Evolutionary conservation across 1,140 invertebrate genomes (phyloP).

Genomic region (Pseudomyrmex pallidus): DNA sequence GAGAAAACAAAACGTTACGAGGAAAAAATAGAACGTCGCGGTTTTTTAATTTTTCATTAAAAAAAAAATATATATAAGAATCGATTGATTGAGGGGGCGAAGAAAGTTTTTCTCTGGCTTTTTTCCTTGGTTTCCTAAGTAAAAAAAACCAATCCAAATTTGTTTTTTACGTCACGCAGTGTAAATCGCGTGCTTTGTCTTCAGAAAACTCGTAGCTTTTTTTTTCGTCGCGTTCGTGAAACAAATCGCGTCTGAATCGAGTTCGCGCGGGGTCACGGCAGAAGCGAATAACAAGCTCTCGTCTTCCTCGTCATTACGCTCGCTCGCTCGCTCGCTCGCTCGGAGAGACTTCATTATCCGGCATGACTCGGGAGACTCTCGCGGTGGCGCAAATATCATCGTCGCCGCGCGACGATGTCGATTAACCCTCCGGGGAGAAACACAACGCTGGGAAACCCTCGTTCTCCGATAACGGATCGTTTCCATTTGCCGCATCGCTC

Average conservation of each 20-base stretch:
- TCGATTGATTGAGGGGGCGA: no score
- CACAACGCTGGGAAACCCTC: background rate
- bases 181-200: background rate
- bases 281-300: slow-evolving; percentile 22
- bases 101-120: no score
- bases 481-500: background rate
- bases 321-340: slow-evolving; percentile 3
- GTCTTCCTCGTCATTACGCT: slow-evolving; percentile 24
- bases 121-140: background rate
- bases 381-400: slow-evolving; percentile 6
- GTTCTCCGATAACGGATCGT: background rate
- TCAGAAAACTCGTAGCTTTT: background rate
- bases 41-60: no score
- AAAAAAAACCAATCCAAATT: no score
- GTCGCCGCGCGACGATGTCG: background rate
- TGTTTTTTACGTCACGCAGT: background rate
- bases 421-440: background rate
- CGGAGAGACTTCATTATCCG: slow-evolving; percentile 36
- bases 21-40: no score
- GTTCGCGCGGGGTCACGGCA: slow-evolving; percentile 35
- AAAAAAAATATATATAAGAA: no score
- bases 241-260: background rate
- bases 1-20: background rate
- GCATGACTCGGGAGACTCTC: background rate
- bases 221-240: background rate